These are phyloP conservation scores for Eulemur coronatus DNA, from an alignment of 2,797 vertebrate genomes.

Conservation along the genomic window DNA sequence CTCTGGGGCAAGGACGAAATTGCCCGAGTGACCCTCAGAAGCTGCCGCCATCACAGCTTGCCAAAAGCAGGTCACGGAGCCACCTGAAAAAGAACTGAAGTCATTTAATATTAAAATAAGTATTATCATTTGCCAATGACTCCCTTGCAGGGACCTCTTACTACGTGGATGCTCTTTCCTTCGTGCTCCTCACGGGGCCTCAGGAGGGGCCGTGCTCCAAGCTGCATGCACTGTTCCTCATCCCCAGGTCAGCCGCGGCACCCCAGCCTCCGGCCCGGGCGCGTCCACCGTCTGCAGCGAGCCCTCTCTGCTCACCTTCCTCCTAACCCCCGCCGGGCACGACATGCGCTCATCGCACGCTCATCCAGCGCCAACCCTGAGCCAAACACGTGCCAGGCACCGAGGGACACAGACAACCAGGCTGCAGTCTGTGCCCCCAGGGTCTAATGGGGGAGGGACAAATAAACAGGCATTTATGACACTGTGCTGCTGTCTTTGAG, in stretches of 20 bases:
- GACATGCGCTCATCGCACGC: neutral
- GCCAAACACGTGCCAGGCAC: neutral
- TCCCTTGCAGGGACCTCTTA: neutral
- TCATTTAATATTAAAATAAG: constrained; percentile 18
- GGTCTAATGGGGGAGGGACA: neutral
- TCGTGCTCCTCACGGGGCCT: neutral
- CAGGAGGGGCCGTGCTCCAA: neutral
- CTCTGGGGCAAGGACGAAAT: neutral
- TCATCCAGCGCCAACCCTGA: too few relatives aligned
- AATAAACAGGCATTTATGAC: neutral
- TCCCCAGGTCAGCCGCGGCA: neutral
- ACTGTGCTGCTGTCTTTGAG: too few relatives aligned
- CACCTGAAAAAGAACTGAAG: constrained; percentile 5
- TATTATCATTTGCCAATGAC: neutral
- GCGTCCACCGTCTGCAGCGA: fast-evolving
- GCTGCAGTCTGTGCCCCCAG: neutral
- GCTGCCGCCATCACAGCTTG: neutral
- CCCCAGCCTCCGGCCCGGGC: too few relatives aligned
- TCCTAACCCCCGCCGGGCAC: neutral
- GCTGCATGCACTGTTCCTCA: fast-evolving
- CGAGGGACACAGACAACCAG: neutral
- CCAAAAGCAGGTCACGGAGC: neutral
- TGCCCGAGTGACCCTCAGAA: neutral
- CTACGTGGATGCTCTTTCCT: neutral
- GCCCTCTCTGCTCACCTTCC: neutral